Evolutionary conservation across 2,888 invertebrate species (phyloP).

Genomic region (Plagodis dolabraria): DNA sequence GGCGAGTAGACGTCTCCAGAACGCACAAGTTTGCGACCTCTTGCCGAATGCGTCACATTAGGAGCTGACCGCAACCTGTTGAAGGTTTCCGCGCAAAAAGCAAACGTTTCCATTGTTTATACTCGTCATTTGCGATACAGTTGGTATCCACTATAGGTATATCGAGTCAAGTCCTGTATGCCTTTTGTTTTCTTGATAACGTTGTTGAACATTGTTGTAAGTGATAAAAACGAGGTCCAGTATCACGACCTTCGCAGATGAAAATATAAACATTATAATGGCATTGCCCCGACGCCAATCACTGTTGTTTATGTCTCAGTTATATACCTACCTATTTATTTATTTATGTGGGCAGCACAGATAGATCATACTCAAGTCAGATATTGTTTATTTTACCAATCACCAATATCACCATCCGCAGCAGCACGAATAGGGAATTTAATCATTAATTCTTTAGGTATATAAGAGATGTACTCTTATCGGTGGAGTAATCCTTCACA

Average conservation of each 20-base stretch:
- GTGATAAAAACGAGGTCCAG: conserved; percentile 51
- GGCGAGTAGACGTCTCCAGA: conserved; percentile 13
- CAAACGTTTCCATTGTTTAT: conserved; percentile 43
- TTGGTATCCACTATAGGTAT: conserved; percentile 5
- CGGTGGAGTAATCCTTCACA: too few species aligned
- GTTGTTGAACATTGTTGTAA: conserved; percentile 49
- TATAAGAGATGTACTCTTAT: too few species aligned
- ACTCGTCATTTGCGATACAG: conserved; percentile 30
- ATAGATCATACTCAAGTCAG: too few species aligned
- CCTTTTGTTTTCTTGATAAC: conserved; percentile 55
- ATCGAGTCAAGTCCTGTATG: conserved; percentile 30
- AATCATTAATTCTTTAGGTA: too few species aligned
- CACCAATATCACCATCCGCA: too few species aligned
- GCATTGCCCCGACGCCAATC: conserved; percentile 28
- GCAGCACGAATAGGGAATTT: too few species aligned
- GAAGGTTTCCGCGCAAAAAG: conserved; percentile 45
- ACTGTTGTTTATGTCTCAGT: conserved; percentile 19
- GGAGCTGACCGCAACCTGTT: conserved; percentile 49
- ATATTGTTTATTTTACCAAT: too few species aligned
- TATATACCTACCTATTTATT: background rate
- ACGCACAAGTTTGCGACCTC: conserved; percentile 24
- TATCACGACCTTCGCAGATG: conserved; percentile 55
- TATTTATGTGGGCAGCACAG: too few species aligned
- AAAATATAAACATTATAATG: conserved; percentile 46
- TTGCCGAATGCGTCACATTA: conserved; percentile 31